phyloP scores from a whole-genome alignment of 2,113 vertebrate species.

The Monopterus albus region DNA sequence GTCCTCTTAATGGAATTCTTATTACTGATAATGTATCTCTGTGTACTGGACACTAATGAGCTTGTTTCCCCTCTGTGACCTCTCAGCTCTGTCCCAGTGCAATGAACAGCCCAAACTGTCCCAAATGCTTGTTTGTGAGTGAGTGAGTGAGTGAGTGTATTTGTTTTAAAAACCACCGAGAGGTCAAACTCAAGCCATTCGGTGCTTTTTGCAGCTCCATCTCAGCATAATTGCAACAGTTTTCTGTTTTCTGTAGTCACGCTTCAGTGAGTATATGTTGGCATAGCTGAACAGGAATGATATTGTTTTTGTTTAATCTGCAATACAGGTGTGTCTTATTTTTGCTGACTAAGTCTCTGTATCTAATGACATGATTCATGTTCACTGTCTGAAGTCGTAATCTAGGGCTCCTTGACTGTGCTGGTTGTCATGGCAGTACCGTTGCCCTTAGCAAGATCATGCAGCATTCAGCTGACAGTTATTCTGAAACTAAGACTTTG shows the following conservation, averaged over 20 bases:
- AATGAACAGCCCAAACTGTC: slow-evolving; percentile 42
- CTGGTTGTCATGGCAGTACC: slow-evolving; percentile 36
- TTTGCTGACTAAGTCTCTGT: slow-evolving; percentile 5
- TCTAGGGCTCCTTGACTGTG: slow-evolving; percentile 22
- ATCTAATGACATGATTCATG: slow-evolving; percentile 34
- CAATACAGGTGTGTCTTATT: slow-evolving; percentile 21
- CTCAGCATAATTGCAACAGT: slow-evolving; percentile 9
- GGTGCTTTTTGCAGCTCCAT: slow-evolving; percentile 31
- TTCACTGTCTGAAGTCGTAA: slow-evolving; percentile 37
- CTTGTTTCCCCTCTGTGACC: slow-evolving; percentile 39
- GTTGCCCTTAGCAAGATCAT: slow-evolving; percentile 12
- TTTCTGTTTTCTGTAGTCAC: slow-evolving; percentile 6
- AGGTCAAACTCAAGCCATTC: slow-evolving; percentile 36
- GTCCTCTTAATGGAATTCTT: too few species aligned
- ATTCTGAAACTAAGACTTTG: slow-evolving; percentile 1
- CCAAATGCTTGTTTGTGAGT: slow-evolving; percentile 13
- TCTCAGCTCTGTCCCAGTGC: slow-evolving; percentile 31
- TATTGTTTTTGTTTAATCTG: slow-evolving; percentile 22
- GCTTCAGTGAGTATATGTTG: neutral
- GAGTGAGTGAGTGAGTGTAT: slow-evolving; percentile 37
- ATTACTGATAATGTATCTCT: slow-evolving; percentile 19
- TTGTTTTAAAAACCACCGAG: slow-evolving; percentile 45
- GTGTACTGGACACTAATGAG: slow-evolving; percentile 28
- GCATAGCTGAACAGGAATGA: slow-evolving; percentile 30
- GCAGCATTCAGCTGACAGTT: neutral